phyloP scores from a whole-genome alignment of 1,140 invertebrate genomes.

The Globodera rostochiensis region DNA sequence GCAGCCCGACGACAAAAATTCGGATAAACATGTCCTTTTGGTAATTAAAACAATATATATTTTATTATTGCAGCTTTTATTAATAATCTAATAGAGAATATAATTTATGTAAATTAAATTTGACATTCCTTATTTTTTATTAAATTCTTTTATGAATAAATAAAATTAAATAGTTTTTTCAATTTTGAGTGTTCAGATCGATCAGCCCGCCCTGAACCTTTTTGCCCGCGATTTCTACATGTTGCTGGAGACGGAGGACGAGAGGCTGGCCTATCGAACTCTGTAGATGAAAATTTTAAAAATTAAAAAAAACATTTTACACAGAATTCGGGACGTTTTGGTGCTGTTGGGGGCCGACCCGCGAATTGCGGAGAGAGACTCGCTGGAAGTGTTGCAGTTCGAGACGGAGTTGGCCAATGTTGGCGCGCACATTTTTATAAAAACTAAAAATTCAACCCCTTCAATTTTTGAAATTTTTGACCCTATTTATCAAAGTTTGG shows the following conservation, averaged over 20 bases:
- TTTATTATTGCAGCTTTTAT: neutral
- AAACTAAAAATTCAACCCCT: neutral
- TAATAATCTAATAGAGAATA: no score
- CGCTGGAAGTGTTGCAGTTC: constrained; percentile 78
- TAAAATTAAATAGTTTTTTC: neutral
- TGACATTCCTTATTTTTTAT: neutral
- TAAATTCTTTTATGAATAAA: neutral
- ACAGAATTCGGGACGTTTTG: constrained; percentile 58
- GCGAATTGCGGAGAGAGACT: constrained; percentile 71
- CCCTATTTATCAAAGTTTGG: no score
- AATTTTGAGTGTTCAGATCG: constrained; percentile 50
- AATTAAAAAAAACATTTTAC: constrained; percentile 1
- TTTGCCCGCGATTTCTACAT: constrained; percentile 65
- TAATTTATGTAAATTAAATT: neutral
- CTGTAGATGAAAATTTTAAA: constrained; percentile 19
- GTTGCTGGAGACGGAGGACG: constrained; percentile 60
- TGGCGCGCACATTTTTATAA: constrained; percentile 44
- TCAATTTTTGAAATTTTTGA: no score
- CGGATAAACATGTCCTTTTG: constrained; percentile 60
- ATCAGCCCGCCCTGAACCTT: constrained; percentile 61
- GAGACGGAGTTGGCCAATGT: constrained; percentile 79
- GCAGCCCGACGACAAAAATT: constrained; percentile 65
- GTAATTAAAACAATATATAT: constrained; percentile 26
- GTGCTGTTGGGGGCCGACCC: constrained; percentile 73
- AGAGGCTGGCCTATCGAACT: constrained; percentile 60